Base-by-base conservation (phyloP, 2,888 invertebrate species). In the Cryptus viduatorius region DNA sequence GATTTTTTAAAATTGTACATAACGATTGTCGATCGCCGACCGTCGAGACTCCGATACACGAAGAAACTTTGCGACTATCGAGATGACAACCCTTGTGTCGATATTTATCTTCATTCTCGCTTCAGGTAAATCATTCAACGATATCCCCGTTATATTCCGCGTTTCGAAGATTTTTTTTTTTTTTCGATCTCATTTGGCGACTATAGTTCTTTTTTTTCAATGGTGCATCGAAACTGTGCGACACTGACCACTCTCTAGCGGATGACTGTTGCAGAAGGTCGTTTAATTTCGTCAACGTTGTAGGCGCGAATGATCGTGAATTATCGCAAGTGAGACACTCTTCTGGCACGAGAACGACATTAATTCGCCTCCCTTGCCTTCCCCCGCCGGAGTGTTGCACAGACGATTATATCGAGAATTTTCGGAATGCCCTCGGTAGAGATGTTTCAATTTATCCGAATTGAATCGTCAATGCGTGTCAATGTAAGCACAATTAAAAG, bases 221-320 rank as follows among this genome's bases (percentile, higher is more conserved):
- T 19, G 37, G 37, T 75, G 12, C 31, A 56, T 69, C 37, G 37
- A 37, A 24, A 56, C 19, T 24, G 42, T 48, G 46, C 53, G 48
- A 69, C 8, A 81, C 71, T 82, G 71, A 75, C 75, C 82, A 24
- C 65, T 24, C 50, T 50, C 31, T 1, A n/a, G 65, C 67, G 8
- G 3, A 29, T 24, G 48, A 31, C 59, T 42, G 50, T 24, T 48
- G 42, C 16, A 53, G 79, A 82, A 85, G 84, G 84, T 76, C 84
- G 84, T 85, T 85, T 85, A 85, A 85, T 85, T 85, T 42, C 59
- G 79, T 82, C 82, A 59, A 44, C 59, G 75, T 48, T 64, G 77
- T 75, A 81, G 78, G 84, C 81, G 84, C 81, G 78, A 75, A 84
- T 65, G 77, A 77, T 79, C 79, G 84, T 82, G 76, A 82, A 79